A percentile compares a stretch with the other conserved stretches of the same genome.
Evolutionary conservation across 1,140 invertebrate genomes (phyloP).

Genomic region (Acromyrmex heyeri): DNA sequence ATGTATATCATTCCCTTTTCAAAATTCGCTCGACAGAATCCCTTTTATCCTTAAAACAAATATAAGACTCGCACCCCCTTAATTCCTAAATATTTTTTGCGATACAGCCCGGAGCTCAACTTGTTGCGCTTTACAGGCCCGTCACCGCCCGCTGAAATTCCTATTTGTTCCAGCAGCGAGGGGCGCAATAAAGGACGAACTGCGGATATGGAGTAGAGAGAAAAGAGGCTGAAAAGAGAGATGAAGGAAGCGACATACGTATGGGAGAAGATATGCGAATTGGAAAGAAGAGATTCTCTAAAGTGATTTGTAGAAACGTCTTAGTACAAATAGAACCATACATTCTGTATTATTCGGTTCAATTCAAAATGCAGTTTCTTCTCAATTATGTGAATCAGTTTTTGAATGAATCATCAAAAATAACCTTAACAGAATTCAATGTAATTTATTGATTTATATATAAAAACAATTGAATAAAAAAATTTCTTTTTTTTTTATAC

Average conservation of each 20-base stretch:
- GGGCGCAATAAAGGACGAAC: constrained; percentile 50
- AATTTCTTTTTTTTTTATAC: neutral
- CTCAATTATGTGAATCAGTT: neutral
- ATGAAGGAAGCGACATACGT: neutral
- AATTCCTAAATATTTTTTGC: constrained; percentile 74
- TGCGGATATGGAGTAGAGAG: constrained; percentile 32
- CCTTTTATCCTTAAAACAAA: constrained; percentile 36
- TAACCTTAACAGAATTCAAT: neutral
- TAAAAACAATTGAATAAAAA: neutral
- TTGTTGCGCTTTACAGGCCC: constrained; percentile 76
- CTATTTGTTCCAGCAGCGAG: constrained; percentile 72
- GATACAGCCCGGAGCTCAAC: constrained; percentile 73
- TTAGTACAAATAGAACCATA: constrained; percentile 73
- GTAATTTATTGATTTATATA: too few relatives aligned
- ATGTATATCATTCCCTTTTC: constrained; percentile 14
- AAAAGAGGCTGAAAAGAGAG: constrained; percentile 28
- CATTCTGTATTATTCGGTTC: constrained; percentile 75
- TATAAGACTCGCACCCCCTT: constrained; percentile 55
- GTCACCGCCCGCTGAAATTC: constrained; percentile 76
- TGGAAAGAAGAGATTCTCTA: constrained; percentile 46
- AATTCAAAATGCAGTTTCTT: constrained; percentile 47
- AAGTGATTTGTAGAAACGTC: constrained; percentile 63
- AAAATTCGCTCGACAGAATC: constrained; percentile 19
- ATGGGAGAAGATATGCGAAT: constrained; percentile 58
- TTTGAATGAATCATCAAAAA: neutral